Evolutionary conservation across 2,888 invertebrate species (phyloP).

Genomic region (Cyclophora punctaria): DNA sequence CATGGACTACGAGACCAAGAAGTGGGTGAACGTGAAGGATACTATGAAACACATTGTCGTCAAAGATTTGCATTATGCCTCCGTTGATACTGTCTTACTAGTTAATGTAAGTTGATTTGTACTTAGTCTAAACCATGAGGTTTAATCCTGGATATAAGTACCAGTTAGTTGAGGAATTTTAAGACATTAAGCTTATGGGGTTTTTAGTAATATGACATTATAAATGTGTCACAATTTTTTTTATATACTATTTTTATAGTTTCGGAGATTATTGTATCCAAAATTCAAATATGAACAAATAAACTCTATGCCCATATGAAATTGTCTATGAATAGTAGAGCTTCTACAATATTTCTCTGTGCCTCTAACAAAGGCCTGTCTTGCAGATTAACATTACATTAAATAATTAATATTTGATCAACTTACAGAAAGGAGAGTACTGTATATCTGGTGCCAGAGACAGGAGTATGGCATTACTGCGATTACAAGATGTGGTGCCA

Average conservation of each 20-base stretch:
- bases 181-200: no score
- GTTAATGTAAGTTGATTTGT: conserved; percentile 61
- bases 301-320: neutral
- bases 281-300: neutral
- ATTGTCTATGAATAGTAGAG: neutral
- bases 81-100: conserved; percentile 75
- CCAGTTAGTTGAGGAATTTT: no score
- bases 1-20: conserved; percentile 72
- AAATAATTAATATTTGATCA: conserved; percentile 3
- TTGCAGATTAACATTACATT: no score
- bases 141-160: no score
- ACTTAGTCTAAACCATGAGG: no score
- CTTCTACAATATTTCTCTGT: neutral
- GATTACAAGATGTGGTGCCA: conserved; percentile 46
- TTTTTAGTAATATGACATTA: conserved; percentile 1
- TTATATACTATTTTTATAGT: neutral
- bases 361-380: no score
- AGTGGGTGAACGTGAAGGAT: conserved; percentile 69
- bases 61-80: conserved; percentile 72
- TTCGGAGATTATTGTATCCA: neutral
- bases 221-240: neutral
- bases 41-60: conserved; percentile 65
- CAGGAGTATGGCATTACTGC: conserved; percentile 72
- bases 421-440: conserved; percentile 53
- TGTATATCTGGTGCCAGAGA: conserved; percentile 77